Percentiles rank a stretch among this genome's conserved stretches.
These are phyloP conservation scores for Pantherophis vulpinus DNA, from an alignment of 2,797 vertebrate genomes.

Conservation along the genomic window DNA sequence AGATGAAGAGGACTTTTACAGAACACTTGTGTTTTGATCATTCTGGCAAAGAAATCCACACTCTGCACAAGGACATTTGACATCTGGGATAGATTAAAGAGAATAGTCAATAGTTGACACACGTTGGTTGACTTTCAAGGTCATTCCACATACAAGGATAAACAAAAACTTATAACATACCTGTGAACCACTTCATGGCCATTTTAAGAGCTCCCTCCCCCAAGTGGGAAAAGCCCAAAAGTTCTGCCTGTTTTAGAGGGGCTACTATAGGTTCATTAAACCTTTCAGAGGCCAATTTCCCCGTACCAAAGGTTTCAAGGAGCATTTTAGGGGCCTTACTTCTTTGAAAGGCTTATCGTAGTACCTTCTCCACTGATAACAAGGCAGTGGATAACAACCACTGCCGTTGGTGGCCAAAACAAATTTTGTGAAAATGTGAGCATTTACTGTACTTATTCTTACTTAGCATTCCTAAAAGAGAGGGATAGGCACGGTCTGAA, in stretches of 20 bases:
- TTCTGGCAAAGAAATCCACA: neutral
- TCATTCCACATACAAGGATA: neutral
- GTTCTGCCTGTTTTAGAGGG: neutral
- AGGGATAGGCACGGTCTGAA: neutral
- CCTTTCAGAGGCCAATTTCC: neutral
- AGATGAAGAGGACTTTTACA: neutral
- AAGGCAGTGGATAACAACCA: neutral
- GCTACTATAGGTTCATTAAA: neutral
- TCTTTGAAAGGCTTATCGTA: neutral
- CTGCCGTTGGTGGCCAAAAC: neutral
- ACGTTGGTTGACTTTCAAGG: neutral
- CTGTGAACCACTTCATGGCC: neutral
- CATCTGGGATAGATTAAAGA: neutral
- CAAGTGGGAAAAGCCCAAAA: neutral
- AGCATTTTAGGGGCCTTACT: neutral
- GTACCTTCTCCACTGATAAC: neutral
- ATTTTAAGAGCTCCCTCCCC: neutral
- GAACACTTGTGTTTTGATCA: neutral
- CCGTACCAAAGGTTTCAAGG: neutral
- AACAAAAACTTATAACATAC: neutral
- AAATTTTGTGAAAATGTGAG: neutral
- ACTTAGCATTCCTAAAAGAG: neutral
- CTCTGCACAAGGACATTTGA: neutral
- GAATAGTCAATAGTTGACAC: neutral
- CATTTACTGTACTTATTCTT: neutral